Evolutionary conservation across 2,797 vertebrate species (phyloP), one percentile per base, ranked within the genome.

Genomic region (Chelon labrosus): DNA sequence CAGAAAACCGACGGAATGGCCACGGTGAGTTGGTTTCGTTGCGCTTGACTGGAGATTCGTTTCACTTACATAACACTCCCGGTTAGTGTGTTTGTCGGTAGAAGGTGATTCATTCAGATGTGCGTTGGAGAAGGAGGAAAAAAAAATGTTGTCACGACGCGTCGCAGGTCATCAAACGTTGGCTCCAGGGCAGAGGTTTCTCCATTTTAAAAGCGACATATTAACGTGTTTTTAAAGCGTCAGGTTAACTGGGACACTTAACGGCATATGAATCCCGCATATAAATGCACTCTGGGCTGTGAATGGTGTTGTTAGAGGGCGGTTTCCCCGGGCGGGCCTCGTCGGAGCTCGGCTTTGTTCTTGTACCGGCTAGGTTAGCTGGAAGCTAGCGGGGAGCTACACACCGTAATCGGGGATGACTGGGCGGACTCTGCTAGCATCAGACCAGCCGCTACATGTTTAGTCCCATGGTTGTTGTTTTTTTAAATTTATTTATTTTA

Each of bases 1-100:
- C 96, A 96, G 86, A 97, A 97, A 92, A 98, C 96, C 88, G 94
- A 94, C 90, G 91, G 93, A 53, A 93, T 96, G 94, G 89, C 93
- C 25, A 87, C 88, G 83, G 92, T 91, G 79, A 93, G 87, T 70
- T 1, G 2, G 4, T 10, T 7, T 1, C 1, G 0, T 10, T 3
- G 35, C 0, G 2, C 0, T 11, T 13, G 1, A 0, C 19, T 35
- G 4, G 2, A 6, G 3, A 19, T 22, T 14, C 10, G 20, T 39
- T n/a, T 5, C 3, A 0, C 0, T 6, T 7, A 4, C 1, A 2
- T 14, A 10, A 22, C 10, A 19, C 8, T 19, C 46, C 16, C 9
- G 5, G 5, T 20, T 3, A 0, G 16, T 0, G 3, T 7, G 7
- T 39, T 19, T 67, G 1, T 19, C 3, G 2, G 5, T 3, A 0